Evolutionary conservation across 2,113 vertebrate species (phyloP).

Genomic region (Bucco capensis): DNA sequence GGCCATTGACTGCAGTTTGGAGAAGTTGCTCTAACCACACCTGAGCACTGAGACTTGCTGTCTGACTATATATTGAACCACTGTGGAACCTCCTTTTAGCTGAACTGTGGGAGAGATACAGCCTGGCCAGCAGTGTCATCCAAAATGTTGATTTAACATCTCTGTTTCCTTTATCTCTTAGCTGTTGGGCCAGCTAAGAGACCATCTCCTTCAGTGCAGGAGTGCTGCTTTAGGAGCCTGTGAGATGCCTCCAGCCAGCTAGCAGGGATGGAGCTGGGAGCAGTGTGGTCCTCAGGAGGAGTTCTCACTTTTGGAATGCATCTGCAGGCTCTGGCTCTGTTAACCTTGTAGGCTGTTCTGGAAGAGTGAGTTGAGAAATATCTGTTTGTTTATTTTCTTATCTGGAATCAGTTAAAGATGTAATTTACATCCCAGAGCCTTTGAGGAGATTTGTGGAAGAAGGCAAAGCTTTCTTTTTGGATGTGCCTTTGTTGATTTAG

Average conservation of each 20-base stretch:
- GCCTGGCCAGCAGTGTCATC: background rate
- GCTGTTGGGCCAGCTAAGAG: background rate
- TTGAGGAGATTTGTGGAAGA: background rate
- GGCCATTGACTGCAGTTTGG: background rate
- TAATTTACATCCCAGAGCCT: background rate
- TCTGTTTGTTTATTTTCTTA: background rate
- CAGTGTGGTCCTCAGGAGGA: background rate
- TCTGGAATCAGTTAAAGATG: background rate
- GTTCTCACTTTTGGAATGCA: background rate
- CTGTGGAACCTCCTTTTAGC: background rate
- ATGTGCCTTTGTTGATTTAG: background rate
- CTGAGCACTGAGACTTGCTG: background rate
- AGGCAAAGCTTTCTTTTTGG: background rate
- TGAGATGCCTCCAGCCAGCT: background rate
- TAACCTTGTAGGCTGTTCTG: background rate
- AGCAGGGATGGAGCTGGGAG: background rate
- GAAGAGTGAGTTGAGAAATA: slow-evolving; percentile 9
- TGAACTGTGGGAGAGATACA: background rate
- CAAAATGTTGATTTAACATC: background rate
- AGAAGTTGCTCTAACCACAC: background rate
- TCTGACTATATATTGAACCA: background rate
- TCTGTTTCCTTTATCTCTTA: background rate
- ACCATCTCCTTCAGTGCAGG: background rate
- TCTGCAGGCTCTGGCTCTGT: background rate
- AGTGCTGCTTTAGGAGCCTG: background rate